Conservation (phyloP, 1,140 invertebrate species). For the Monomorium pharaonis region DNA sequence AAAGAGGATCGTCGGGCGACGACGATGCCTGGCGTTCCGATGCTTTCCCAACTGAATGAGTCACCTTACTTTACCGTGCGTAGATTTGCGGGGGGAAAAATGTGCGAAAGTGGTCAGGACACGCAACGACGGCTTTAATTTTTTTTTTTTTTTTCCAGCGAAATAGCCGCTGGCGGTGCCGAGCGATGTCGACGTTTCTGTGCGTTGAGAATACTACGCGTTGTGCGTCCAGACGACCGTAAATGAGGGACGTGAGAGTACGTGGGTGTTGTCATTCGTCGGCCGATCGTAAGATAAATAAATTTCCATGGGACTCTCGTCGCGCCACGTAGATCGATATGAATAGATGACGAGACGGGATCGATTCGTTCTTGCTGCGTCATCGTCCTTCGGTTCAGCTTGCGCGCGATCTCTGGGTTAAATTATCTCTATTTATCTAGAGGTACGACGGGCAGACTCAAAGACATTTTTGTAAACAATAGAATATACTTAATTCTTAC, state of each 20-base stretch:
- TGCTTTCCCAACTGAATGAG: conserved; percentile 5
- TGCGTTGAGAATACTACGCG: neutral
- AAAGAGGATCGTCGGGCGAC: conserved; percentile 12
- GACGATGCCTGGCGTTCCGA: neutral
- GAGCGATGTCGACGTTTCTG: neutral
- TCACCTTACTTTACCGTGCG: neutral
- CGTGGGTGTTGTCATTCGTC: conserved; percentile 48
- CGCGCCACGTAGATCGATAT: conserved; percentile 34
- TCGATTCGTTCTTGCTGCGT: conserved; percentile 33
- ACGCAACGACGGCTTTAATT: neutral
- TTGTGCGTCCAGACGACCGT: neutral
- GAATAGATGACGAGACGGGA: conserved; percentile 51
- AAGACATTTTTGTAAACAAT: conserved; percentile 16
- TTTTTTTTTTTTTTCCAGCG: neutral
- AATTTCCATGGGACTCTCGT: conserved; percentile 49
- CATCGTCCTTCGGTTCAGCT: conserved; percentile 26
- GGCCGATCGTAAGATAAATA: conserved; percentile 49
- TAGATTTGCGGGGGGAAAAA: neutral
- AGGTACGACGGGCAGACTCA: neutral
- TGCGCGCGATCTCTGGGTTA: conserved; percentile 1
- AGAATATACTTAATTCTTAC: neutral
- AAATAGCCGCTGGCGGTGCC: neutral
- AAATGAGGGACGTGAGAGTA: conserved; percentile 40
- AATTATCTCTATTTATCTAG: conserved; percentile 39
- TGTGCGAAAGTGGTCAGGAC: neutral